Conservation (phyloP, 92 coral and sea anemone species). For the Metridium senile region DNA sequence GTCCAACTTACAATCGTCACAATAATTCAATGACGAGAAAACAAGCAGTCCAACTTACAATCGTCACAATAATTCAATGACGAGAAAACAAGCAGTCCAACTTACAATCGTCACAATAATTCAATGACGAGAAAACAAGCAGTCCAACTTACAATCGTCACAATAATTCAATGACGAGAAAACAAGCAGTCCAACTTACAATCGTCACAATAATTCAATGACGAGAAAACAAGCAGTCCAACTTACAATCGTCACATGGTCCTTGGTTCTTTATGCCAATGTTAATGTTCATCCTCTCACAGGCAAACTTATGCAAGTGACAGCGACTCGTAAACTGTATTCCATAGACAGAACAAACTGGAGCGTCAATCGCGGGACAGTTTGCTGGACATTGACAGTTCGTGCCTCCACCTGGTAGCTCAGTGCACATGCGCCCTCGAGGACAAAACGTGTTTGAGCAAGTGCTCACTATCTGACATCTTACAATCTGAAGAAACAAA, state of each 20-base stretch:
- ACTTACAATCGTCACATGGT: slow-evolving; percentile 5
- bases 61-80: too few relatives aligned
- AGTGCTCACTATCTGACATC: slow-evolving; percentile 16
- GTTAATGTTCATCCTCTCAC: slow-evolving; percentile 34
- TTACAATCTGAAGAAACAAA: slow-evolving; percentile 25
- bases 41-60: too few relatives aligned
- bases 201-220: too few relatives aligned
- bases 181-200: too few relatives aligned
- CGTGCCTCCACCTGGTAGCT: slow-evolving; percentile 24
- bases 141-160: too few relatives aligned
- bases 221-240: too few relatives aligned
- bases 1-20: too few relatives aligned
- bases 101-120: too few relatives aligned
- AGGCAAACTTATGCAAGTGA: slow-evolving; percentile 57
- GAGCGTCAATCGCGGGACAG: slow-evolving; percentile 40
- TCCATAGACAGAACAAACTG: slow-evolving; percentile 59
- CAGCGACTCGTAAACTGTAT: slow-evolving; percentile 44
- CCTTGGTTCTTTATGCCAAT: slow-evolving; percentile 55
- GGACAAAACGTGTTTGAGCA: slow-evolving; percentile 43
- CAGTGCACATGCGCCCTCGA: slow-evolving; percentile 48
- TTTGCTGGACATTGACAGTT: slow-evolving; percentile 45
- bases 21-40: too few relatives aligned
- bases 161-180: too few relatives aligned
- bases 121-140: too few relatives aligned
- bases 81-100: too few relatives aligned